Conservation (phyloP, 2,113 vertebrate species). For the Bos taurus region ARS-UCD2.0 NC_037348.1:42624001-42624500, state of each 20-base stretch:
- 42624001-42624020: slow-evolving; percentile 75
- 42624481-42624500: neutral
- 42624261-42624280: neutral
- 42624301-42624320: neutral
- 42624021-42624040: slow-evolving; percentile 82
- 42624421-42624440: neutral
- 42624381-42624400: neutral
- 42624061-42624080: slow-evolving; percentile 80
- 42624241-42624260: slow-evolving; percentile 86
- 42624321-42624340: neutral
- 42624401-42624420: neutral
- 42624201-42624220: slow-evolving; percentile 83
- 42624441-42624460: neutral
- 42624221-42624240: slow-evolving; percentile 85
- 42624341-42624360: neutral
- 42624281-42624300: neutral
- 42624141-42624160: slow-evolving; percentile 85
- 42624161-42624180: slow-evolving; percentile 80
- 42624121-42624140: slow-evolving; percentile 88
- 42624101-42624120: slow-evolving; percentile 97
- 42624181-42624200: slow-evolving; percentile 83
- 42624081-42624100: slow-evolving; percentile 88
- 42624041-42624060: slow-evolving; percentile 80
- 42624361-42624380: neutral
- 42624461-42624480: neutral